These are phyloP conservation scores for Drosophila rellima DNA, from an alignment of 2,888 invertebrate species.

Conservation along the genomic window DNA sequence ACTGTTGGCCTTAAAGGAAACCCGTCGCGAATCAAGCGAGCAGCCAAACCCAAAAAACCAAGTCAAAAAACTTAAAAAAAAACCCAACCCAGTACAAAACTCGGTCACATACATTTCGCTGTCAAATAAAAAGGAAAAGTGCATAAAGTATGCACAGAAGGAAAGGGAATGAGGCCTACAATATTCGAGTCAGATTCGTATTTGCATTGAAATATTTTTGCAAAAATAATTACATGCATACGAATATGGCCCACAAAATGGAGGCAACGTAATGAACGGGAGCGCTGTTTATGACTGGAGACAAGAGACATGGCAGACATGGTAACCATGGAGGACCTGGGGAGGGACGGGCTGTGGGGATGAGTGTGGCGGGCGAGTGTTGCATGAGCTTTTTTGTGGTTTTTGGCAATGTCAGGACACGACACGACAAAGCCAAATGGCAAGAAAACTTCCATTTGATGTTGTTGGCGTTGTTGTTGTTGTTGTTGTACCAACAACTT, in stretches of 20 bases:
- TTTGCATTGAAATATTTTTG: constrained; percentile 81
- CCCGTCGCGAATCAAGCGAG: constrained; percentile 1
- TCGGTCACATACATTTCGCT: constrained; percentile 76
- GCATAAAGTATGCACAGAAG: constrained; percentile 62
- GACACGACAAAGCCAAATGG: constrained; percentile 66
- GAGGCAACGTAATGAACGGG: constrained; percentile 18
- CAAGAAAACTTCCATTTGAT: constrained; percentile 47
- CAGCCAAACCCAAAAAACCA: constrained; percentile 13
- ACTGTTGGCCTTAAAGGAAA: constrained; percentile 41
- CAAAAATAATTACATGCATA: constrained; percentile 80
- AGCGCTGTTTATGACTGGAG: constrained; percentile 72
- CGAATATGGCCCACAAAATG: constrained; percentile 71
- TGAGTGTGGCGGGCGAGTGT: constrained; percentile 38
- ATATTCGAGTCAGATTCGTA: constrained; percentile 40
- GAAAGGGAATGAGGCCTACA: constrained; percentile 63
- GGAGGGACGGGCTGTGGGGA: not conserved
- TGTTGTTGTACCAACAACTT: constrained; percentile 28
- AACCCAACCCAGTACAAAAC: constrained; percentile 31
- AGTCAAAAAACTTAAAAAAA: not conserved
- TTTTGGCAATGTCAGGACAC: constrained; percentile 79
- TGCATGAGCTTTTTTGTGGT: constrained; percentile 57
- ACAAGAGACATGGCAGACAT: constrained; percentile 49
- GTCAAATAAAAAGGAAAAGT: constrained; percentile 77
- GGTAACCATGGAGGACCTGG: constrained; percentile 4
- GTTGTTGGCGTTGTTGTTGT: constrained; percentile 14